Conservation (phyloP, 2,113 vertebrate genomes). For the Zeus faber region DNA sequence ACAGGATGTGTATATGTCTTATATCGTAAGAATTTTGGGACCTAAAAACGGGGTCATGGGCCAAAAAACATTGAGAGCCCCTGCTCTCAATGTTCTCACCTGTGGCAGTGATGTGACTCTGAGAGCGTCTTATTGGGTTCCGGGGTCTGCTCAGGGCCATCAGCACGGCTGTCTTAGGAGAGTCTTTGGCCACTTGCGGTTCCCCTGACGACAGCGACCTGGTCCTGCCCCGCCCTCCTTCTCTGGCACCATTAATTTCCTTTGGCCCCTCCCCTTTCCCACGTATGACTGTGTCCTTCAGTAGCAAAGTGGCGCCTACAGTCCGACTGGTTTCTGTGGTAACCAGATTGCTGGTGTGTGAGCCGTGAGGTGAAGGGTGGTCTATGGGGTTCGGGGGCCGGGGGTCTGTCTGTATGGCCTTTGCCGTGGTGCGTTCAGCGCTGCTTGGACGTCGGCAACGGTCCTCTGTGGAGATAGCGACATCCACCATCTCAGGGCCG, state of each 20-base stretch:
- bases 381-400: constrained; percentile 26
- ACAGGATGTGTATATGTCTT: no score
- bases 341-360: constrained; percentile 19
- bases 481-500: constrained; percentile 75
- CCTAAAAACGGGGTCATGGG: no score
- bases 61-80: no score
- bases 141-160: constrained; percentile 89
- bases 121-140: constrained; percentile 89
- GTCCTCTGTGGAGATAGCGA: constrained; percentile 83
- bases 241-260: constrained; percentile 53
- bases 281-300: constrained; percentile 88
- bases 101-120: constrained; percentile 88
- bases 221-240: constrained; percentile 30
- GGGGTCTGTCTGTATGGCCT: constrained; percentile 88
- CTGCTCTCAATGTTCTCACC: no score
- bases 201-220: constrained; percentile 70
- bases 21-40: no score
- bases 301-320: constrained; percentile 80
- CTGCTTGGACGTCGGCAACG: constrained; percentile 32
- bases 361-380: constrained; percentile 11
- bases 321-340: constrained; percentile 78
- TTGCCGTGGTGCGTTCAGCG: constrained; percentile 76
- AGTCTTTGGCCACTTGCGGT: constrained; percentile 64
- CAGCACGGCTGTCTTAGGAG: constrained; percentile 86
- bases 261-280: constrained; percentile 67